These are phyloP conservation scores for Anolis apletophallus DNA, from an alignment of 2,797 vertebrate genomes.

Conservation along the genomic window DNA sequence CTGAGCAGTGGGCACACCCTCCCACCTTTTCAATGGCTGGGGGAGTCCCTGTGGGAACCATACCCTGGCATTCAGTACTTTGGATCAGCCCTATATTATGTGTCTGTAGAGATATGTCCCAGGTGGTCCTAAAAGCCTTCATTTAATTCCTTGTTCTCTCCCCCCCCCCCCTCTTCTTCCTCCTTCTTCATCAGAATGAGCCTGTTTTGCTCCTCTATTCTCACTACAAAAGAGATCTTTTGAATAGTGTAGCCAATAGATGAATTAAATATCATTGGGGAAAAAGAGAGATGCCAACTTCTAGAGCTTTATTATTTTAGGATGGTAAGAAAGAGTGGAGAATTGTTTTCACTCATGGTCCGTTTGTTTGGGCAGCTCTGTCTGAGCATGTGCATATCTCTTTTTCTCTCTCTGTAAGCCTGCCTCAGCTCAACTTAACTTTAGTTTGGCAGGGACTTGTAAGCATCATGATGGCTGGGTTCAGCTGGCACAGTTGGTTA, in stretches of 20 bases:
- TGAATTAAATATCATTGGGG: not conserved
- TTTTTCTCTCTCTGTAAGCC: not conserved
- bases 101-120: no score
- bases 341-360: slow-evolving; percentile 69
- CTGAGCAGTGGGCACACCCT: no score
- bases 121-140: no score
- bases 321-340: slow-evolving; percentile 67
- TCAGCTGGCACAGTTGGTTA: slow-evolving; percentile 49
- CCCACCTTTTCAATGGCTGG: no score
- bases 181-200: no score
- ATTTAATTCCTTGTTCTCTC: not conserved
- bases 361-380: slow-evolving; percentile 56
- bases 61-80: no score
- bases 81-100: no score
- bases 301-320: slow-evolving; percentile 9
- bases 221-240: slow-evolving; percentile 31
- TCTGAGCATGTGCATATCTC: not conserved
- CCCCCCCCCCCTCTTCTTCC: rapidly evolving
- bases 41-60: no score
- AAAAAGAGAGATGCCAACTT: not conserved
- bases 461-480: slow-evolving; percentile 54
- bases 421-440: slow-evolving; percentile 49
- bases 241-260: not conserved
- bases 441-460: slow-evolving; percentile 58
- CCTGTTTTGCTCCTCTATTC: no score